Base-by-base conservation (phyloP, 2,888 invertebrate species). In the Parthenolecanium corni region DNA sequence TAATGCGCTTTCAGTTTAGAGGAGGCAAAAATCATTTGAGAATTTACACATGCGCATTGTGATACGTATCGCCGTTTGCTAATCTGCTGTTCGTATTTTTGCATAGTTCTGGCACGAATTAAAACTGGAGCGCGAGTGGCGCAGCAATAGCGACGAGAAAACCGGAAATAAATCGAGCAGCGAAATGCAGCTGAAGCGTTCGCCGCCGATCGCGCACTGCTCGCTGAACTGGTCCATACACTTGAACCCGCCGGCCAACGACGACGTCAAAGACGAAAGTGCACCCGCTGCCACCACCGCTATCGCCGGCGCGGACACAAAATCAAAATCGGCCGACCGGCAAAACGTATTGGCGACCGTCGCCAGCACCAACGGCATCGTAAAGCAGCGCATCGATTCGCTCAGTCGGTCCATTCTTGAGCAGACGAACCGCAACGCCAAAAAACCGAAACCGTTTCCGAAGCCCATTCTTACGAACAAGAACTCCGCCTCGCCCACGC, bases 41-140 rank as follows among this genome's bases (percentile, higher is more conserved):
- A n/a, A n/a, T n/a, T n/a, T n/a, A n/a, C n/a, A n/a, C n/a, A n/a
- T n/a, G n/a, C n/a, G n/a, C n/a, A n/a, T n/a, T n/a, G n/a, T n/a
- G n/a, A n/a, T n/a, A n/a, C n/a, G n/a, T n/a, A 9, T 31, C 5
- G 31, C 9, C 31, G 31, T 9, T 31, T 31, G 9, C 31, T 31
- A 9, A 44, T 44, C 2, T 9, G n/a, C n/a, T 31, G 2, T 9
- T 40, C 21, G 11, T 53, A 36, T 64, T n/a, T 65, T 61, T 74
- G 58, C 76, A n/a, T n/a, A 83, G 76, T 82, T 86, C 69, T 88
- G 87, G 86, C 82, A 81, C 68, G 83, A 86, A 70, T 76, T 85
- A 66, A 83, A 83, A 71, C 76, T 77, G 56, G 78, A 78, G 61
- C 75, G 75, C 62, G 77, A 78, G 65, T 71, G 75, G 67, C 70